Base-by-base conservation (phyloP, 1,140 invertebrate genomes). In the Teleogryllus occipitalis region DNA sequence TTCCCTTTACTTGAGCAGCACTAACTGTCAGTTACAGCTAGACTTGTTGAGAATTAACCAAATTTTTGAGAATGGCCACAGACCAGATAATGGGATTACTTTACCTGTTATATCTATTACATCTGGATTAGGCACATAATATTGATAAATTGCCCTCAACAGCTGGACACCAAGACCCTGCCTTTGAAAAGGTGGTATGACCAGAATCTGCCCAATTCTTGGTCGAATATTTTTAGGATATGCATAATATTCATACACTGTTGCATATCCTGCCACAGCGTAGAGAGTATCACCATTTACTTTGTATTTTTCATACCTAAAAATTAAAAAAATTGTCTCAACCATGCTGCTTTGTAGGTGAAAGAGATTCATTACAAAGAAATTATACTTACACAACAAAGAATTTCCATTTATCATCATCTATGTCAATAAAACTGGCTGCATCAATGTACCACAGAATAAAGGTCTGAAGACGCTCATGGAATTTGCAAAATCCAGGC, bases 371-470 rank as follows among this genome's bases (percentile, higher is more conserved):
- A 75, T 22, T 15, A 7, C 0, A 75, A 75, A 75, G 21, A 4
- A 75, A 18, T 21, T 18, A 22, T 82, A 88, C 91, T 90, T 91
- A 98, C 95, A 97, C 87, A 76, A 97, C 90, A 86, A 96, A 98
- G 85, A 95, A 97, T 72, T 90, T 90, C 97, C 98, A 99, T 81
- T 93, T 91, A 47, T 94, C 91, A 88, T 99, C 98, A 86, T 97
- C 94, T 7, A 93, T 89, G 87, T 98, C 97, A 83, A 99, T 95
- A 84, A 94, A 98, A 75, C 91, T 94, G 14, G 94, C 94, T 8
- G 95, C 97, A 89, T 99, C 97, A 83, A 99, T 95, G 84, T 94
- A 99, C 93, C 96, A 99, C 78, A 98, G 85, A 14, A 98, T 87
- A 84, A 98, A 97, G 8, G 95, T 96, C 87, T 98, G 96, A 80